A percentile compares a stretch with the other conserved stretches of the same genome.
Evolutionary conservation across 2,888 invertebrate genomes (phyloP).

Genomic region (Empis stercorea): DNA sequence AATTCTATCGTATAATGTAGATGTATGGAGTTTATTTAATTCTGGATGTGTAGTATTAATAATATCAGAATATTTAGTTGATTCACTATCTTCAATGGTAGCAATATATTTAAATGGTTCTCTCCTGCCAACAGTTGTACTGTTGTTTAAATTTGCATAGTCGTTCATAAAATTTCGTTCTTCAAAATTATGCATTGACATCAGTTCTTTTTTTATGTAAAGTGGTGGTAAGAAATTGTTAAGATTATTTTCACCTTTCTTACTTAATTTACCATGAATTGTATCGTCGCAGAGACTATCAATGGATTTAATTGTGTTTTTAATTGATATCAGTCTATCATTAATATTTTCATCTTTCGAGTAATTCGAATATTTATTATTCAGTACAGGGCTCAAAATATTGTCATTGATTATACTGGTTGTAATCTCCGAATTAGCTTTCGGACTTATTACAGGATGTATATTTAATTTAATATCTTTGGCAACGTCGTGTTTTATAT

Average conservation of each 20-base stretch:
- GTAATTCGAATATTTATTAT: no score
- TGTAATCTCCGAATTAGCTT: no score
- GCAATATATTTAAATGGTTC: not conserved
- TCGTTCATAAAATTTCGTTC: not conserved
- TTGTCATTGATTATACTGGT: no score
- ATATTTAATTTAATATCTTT: no score
- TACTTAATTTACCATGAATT: no score
- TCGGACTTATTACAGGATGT: no score
- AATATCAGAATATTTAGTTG: not conserved
- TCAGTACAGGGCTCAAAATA: no score
- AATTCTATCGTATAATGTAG: not conserved
- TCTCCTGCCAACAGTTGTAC: not conserved
- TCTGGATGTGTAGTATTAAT: not conserved
- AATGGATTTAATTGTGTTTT: conserved; percentile 36
- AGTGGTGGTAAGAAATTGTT: no score
- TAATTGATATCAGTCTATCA: conserved; percentile 32
- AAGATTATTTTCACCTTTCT: no score
- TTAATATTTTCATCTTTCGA: conserved; percentile 33
- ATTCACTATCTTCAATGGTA: not conserved
- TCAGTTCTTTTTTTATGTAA: no score
- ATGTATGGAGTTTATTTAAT: not conserved
- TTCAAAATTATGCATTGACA: no score
- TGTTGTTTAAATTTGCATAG: not conserved
- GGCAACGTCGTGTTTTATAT: no score
- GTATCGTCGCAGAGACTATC: conserved; percentile 33